phyloP scores from a whole-genome alignment of 1,140 invertebrate genomes.

The Cydia amplana region DNA sequence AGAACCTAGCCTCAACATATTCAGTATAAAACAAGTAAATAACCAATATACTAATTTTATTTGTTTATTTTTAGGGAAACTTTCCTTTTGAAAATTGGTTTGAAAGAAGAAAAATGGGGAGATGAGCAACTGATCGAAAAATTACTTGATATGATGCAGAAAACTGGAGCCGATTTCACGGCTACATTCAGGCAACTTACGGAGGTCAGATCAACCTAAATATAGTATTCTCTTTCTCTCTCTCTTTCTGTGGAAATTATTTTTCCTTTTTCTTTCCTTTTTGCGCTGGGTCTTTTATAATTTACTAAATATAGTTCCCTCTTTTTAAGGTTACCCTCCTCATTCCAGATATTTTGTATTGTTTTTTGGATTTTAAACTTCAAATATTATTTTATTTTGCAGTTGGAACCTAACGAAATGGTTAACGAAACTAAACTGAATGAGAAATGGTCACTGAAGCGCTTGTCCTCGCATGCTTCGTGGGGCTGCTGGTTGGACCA shows the following conservation, averaged over 20 bases:
- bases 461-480: constrained; percentile 65
- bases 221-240: not conserved
- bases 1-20: constrained; percentile 40
- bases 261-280: no score
- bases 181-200: constrained; percentile 82
- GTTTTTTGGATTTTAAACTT: not conserved
- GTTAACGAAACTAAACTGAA: constrained; percentile 56
- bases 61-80: constrained; percentile 54
- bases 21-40: not conserved
- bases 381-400: constrained; percentile 17
- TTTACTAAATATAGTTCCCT: no score
- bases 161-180: constrained; percentile 83
- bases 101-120: constrained; percentile 70
- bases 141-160: constrained; percentile 82
- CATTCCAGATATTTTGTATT: no score
- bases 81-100: constrained; percentile 76
- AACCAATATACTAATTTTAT: no score
- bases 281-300: no score
- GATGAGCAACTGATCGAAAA: constrained; percentile 78
- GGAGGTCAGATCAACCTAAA: constrained; percentile 48
- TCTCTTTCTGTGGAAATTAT: no score
- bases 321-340: no score
- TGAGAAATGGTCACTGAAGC: constrained; percentile 76
- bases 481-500: constrained; percentile 74
- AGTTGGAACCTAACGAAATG: constrained; percentile 72